These are phyloP conservation scores for Eupleurogrammus muticus DNA, from an alignment of 2,797 vertebrate species.

Conservation along the genomic window DNA sequence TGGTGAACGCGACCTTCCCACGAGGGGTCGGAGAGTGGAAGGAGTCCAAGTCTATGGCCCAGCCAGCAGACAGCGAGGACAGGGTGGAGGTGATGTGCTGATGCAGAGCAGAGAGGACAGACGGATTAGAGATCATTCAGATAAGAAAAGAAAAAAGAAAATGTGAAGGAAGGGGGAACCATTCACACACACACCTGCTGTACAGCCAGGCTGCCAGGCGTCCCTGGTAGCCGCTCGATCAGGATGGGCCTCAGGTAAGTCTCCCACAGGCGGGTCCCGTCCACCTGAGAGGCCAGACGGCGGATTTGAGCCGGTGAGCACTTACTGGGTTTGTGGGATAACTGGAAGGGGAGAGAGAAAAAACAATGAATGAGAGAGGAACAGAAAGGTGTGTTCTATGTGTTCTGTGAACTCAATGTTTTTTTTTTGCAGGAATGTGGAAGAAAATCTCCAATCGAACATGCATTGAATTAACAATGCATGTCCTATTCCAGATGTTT, in stretches of 20 bases:
- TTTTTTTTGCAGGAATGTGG: background rate
- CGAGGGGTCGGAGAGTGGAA: constrained; percentile 87
- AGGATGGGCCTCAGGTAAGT: constrained; percentile 87
- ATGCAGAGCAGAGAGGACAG: constrained; percentile 6
- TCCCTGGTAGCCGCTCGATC: constrained; percentile 87
- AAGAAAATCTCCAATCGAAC: no score
- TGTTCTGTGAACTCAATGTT: background rate
- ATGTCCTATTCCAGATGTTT: background rate
- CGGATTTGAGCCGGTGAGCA: constrained; percentile 80
- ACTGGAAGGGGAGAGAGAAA: constrained; percentile 62
- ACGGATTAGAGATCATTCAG: constrained; percentile 1
- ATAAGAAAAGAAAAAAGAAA: no score
- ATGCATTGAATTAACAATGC: background rate
- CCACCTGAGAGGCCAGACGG: constrained; percentile 83
- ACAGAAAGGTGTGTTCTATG: background rate
- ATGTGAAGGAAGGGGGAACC: background rate
- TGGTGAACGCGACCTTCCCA: constrained; percentile 87
- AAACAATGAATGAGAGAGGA: background rate
- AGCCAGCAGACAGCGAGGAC: constrained; percentile 82
- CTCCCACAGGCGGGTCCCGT: constrained; percentile 86
- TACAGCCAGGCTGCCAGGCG: constrained; percentile 83
- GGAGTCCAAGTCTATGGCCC: constrained; percentile 88
- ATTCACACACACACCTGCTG: constrained; percentile 83
- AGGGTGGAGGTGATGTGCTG: constrained; percentile 88
- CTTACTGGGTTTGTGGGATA: constrained; percentile 82